phyloP scores from a whole-genome alignment of 2,797 vertebrate species.

The Hippopotamyrus pictus region DNA sequence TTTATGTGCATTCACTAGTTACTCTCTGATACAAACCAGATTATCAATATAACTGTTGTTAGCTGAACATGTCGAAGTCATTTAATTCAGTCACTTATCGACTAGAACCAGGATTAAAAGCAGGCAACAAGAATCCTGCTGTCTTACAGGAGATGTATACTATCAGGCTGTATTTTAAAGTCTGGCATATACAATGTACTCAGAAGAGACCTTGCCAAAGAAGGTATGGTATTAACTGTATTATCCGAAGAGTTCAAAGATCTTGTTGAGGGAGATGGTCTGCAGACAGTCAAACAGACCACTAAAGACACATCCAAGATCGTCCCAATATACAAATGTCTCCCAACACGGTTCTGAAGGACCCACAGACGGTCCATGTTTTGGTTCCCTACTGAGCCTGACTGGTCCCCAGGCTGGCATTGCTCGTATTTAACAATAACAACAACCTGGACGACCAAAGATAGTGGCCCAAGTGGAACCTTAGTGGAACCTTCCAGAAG shows the following conservation, averaged over 20 bases:
- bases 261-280: neutral
- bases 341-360: neutral
- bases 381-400: neutral
- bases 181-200: neutral
- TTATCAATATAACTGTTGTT: neutral
- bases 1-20: neutral
- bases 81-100: neutral
- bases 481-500: neutral
- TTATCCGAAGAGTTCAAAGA: constrained; percentile 32
- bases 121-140: neutral
- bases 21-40: neutral
- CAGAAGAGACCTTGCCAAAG: neutral
- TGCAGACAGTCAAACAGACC: neutral
- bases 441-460: neutral
- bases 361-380: neutral
- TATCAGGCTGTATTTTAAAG: neutral
- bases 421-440: neutral
- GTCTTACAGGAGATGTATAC: neutral
- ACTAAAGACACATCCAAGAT: neutral
- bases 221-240: neutral
- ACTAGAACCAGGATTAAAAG: neutral
- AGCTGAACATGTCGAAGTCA: neutral
- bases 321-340: neutral
- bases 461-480: neutral
- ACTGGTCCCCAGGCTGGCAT: neutral